Conservation (phyloP, 2,113 vertebrate genomes). For the Telmatochromis bifrenatus region DNA sequence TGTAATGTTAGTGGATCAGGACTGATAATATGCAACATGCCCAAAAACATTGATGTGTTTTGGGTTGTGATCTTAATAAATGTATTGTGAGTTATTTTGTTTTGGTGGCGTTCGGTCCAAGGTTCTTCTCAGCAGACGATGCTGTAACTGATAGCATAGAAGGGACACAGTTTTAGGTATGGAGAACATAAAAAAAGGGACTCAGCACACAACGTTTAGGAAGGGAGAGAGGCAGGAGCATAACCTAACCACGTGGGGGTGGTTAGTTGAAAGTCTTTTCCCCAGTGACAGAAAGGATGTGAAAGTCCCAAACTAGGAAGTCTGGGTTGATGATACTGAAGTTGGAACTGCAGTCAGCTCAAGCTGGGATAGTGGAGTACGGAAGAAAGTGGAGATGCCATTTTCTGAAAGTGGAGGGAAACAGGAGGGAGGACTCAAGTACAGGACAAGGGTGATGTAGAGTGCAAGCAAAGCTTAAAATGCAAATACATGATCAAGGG, state of each 20-base stretch:
- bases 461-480: background rate
- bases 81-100: background rate
- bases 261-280: background rate
- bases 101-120: background rate
- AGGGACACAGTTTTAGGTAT: background rate
- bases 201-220: background rate
- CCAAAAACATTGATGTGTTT: background rate
- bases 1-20: fast-evolving
- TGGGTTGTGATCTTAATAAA: background rate
- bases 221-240: too few species aligned
- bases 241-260: background rate
- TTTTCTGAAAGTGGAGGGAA: background rate
- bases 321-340: background rate
- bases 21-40: fast-evolving
- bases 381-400: background rate
- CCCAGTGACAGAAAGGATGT: background rate
- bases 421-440: background rate
- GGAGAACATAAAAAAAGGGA: background rate
- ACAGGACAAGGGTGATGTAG: background rate
- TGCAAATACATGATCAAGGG: fast-evolving
- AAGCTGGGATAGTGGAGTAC: background rate
- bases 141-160: background rate
- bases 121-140: fast-evolving
- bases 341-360: background rate
- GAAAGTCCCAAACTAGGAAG: background rate